Base-by-base conservation (phyloP, 2,888 invertebrate genomes). In the Cheilosia urbana region DNA sequence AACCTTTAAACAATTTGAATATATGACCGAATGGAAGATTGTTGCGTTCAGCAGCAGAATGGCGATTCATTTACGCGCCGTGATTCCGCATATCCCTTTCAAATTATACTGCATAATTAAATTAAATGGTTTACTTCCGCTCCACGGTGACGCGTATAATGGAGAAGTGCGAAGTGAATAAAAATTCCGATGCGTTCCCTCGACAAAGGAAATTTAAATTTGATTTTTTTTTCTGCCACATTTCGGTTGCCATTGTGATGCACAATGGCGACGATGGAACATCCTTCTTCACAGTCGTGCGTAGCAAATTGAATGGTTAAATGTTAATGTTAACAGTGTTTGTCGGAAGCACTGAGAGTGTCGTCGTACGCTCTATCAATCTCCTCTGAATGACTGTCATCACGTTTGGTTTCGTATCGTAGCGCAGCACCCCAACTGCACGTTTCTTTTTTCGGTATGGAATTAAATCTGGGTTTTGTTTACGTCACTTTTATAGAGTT, bases 31-130 rank as follows among this genome's bases (percentile, higher is more conserved):
- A 53, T 37, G 30, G 13, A 30, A 62, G 21, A 65, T 72, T 62
- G 49, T 62, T 68, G 72, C 78, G 72, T 71, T 65, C 37, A 58
- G 71, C 37, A 58, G 76, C 37, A 62, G 45, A n/a, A 55, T 53
- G 58, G n/a, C 24, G 5, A 40, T 42, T 9, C n/a, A 15, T 21
- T 37, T 49, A 62, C 11, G 69, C 62, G 27, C 53, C 68, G 81
- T 85, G 85, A 77, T 85, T 85, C 76, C 76, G 85, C 85, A 85
- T 85, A 85, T 85, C 85, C 85, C 71, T 76, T 85, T 85, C 72
- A 76, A 76, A 81, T 85, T 81, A 85, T 57, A 57, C 66, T 72
- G 71, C 76, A 81, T 85, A 85, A 85, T 85, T 85, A 85, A 85
- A 76, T 72, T 69, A 76, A 81, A 85, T 85, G 81, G 85, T 85